phyloP scores from a whole-genome alignment of 2,797 vertebrate species.

The Astyanax mexicanus region DNA sequence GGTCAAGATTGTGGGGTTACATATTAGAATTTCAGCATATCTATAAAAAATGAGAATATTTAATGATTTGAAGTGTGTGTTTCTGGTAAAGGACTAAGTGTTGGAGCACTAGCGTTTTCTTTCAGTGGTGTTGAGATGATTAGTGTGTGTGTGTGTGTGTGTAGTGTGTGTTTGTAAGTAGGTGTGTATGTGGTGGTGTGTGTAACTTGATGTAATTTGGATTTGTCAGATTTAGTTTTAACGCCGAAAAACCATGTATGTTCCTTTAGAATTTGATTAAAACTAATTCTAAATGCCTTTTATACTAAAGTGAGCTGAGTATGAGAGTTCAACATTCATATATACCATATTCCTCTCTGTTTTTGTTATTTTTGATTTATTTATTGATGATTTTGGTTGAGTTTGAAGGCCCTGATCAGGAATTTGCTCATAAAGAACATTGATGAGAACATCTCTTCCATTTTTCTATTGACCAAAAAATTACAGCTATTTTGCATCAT shows the following conservation, averaged over 20 bases:
- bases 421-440: too few species aligned
- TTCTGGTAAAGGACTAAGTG: constrained; percentile 6
- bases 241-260: too few species aligned
- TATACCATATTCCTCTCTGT: too few species aligned
- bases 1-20: too few species aligned
- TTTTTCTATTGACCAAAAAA: too few species aligned
- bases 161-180: constrained; percentile 57
- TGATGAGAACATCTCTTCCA: too few species aligned
- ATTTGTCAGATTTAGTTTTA: too few species aligned
- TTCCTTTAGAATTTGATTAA: neutral
- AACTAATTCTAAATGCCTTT: constrained; percentile 8
- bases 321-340: neutral
- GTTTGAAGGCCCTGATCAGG: constrained; percentile 14
- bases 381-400: neutral
- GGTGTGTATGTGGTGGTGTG: neutral
- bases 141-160: constrained; percentile 41
- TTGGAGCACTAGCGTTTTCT: neutral
- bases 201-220: too few species aligned
- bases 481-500: too few species aligned
- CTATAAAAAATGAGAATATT: neutral
- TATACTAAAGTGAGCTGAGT: neutral
- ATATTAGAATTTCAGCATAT: neutral
- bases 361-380: neutral
- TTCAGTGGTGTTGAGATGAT: neutral
- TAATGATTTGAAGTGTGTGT: neutral